A percentile compares a stretch with the other conserved stretches of the same genome.
Conservation (phyloP, 2,888 invertebrate genomes). For the Pegoplata infirma region DNA sequence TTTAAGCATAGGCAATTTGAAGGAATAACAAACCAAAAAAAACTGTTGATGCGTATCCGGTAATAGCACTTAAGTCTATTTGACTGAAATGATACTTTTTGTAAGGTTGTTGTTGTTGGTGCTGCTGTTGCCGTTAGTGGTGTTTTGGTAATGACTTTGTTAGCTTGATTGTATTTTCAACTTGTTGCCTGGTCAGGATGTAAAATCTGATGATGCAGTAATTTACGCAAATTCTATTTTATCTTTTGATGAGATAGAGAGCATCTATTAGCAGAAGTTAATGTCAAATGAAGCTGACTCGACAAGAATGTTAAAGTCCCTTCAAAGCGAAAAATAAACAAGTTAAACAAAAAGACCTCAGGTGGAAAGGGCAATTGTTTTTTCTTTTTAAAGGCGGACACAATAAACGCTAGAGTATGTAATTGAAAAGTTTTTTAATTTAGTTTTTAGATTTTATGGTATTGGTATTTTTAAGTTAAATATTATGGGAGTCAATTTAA, state of each 20-base stretch:
- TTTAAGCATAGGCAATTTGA: constrained; percentile 14
- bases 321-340: background rate
- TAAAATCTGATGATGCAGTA: constrained; percentile 32
- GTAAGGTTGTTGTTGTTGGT: background rate
- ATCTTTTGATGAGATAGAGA: constrained; percentile 17
- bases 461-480: background rate
- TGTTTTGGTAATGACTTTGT: constrained; percentile 20
- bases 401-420: background rate
- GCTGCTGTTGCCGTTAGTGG: background rate
- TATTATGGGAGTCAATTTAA: background rate
- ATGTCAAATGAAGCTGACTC: constrained; percentile 18
- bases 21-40: constrained; percentile 6
- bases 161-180: constrained; percentile 6
- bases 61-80: constrained; percentile 32
- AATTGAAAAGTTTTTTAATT: background rate
- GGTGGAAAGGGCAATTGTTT: constrained; percentile 2
- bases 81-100: constrained; percentile 19
- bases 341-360: constrained; percentile 23
- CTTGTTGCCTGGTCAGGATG: constrained; percentile 49
- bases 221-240: constrained; percentile 47
- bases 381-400: background rate
- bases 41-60: constrained; percentile 32
- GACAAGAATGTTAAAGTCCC: constrained; percentile 4
- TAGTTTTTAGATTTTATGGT: background rate
- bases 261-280: background rate